A percentile compares a stretch with the other conserved stretches of the same genome.
These are phyloP conservation scores for Pseudopleuronectes americanus DNA, from an alignment of 2,797 vertebrate species.

Conservation along the genomic window DNA sequence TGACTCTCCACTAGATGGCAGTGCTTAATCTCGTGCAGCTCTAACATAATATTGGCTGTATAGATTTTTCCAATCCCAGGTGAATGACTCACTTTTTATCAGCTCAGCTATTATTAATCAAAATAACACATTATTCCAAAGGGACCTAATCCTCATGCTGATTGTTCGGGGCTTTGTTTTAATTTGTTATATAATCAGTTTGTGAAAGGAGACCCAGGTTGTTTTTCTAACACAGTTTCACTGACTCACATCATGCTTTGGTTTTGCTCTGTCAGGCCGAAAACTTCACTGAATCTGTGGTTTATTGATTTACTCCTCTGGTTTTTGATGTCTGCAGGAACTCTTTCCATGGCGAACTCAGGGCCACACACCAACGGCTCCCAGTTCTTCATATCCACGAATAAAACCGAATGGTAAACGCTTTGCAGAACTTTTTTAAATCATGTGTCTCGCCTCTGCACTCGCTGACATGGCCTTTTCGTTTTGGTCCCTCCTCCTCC, in stretches of 20 bases:
- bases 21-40: constrained; percentile 28
- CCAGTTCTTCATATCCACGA: constrained; percentile 95
- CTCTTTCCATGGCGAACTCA: constrained; percentile 96
- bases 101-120: constrained; percentile 61
- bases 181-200: constrained; percentile 52
- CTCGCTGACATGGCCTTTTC: not conserved
- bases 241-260: constrained; percentile 16
- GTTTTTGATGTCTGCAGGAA: constrained; percentile 79
- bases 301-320: constrained; percentile 27
- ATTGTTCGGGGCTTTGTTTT: constrained; percentile 48
- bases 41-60: constrained; percentile 11
- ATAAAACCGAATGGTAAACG: constrained; percentile 92
- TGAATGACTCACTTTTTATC: constrained; percentile 78
- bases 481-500: not conserved
- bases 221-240: constrained; percentile 39
- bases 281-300: not conserved
- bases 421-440: not conserved
- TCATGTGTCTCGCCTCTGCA: not conserved
- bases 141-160: constrained; percentile 54
- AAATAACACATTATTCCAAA: constrained; percentile 41
- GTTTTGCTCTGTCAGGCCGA: constrained; percentile 1
- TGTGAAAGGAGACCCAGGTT: constrained; percentile 38
- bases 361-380: constrained; percentile 95
- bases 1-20: constrained; percentile 78
- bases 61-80: constrained; percentile 66